Evolutionary conservation across 2,113 vertebrate genomes (phyloP).

Genomic region (Coryphaenoides rupestris): DNA sequence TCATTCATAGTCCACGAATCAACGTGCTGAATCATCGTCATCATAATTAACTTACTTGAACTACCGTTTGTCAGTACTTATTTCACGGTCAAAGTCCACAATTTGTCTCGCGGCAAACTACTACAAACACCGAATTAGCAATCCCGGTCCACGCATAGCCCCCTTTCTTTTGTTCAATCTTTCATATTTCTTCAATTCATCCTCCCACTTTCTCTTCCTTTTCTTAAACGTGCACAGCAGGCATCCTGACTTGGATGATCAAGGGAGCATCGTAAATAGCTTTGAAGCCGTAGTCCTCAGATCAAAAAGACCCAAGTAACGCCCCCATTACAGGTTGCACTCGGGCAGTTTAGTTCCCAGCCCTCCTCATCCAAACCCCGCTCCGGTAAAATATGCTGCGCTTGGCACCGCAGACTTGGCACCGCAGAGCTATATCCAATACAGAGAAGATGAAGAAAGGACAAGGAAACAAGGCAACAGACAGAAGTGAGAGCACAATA

Average conservation of each 20-base stretch:
- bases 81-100: too few relatives aligned
- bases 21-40: too few relatives aligned
- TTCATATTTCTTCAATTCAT: slow-evolving; percentile 33
- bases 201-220: slow-evolving; percentile 47
- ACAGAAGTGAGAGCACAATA: too few relatives aligned
- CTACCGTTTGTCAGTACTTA: too few relatives aligned
- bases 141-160: too few relatives aligned
- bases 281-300: slow-evolving; percentile 53
- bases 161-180: slow-evolving; percentile 17
- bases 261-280: slow-evolving; percentile 58
- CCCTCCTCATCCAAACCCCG: slow-evolving; percentile 50
- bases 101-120: too few relatives aligned
- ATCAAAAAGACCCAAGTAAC: slow-evolving; percentile 66
- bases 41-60: too few relatives aligned
- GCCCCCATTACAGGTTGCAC: slow-evolving; percentile 66
- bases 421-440: too few relatives aligned
- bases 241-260: slow-evolving; percentile 62
- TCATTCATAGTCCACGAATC: too few relatives aligned
- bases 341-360: slow-evolving; percentile 49
- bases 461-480: neutral
- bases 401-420: slow-evolving; percentile 15
- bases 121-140: too few relatives aligned
- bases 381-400: slow-evolving; percentile 38
- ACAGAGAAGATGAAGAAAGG: too few relatives aligned
- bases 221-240: slow-evolving; percentile 30